A percentile compares a stretch with the other conserved stretches of the same genome.
phyloP scores from a whole-genome alignment of 2,888 invertebrate genomes.

The Listrodromus nycthemerus region DNA sequence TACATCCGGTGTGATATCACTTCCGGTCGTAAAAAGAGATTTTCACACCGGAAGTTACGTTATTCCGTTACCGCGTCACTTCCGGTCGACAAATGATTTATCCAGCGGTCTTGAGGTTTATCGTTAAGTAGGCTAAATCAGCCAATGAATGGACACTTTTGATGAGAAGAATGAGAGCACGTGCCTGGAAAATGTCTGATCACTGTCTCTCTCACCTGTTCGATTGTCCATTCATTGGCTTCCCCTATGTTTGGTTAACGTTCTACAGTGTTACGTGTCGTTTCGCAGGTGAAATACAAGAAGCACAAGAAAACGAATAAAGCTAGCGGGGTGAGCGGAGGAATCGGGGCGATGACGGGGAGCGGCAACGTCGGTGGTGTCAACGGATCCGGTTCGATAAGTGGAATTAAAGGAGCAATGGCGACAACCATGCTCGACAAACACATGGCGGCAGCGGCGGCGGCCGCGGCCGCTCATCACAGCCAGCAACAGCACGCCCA shows the following conservation, averaged over 20 bases:
- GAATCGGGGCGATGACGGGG: slow-evolving; percentile 81
- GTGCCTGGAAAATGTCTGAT: too few species aligned
- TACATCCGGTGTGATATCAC: too few species aligned
- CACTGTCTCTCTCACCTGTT: too few species aligned
- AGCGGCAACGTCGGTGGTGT: slow-evolving; percentile 81
- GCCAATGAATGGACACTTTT: too few species aligned
- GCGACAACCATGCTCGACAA: slow-evolving; percentile 82
- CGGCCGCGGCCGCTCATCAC: slow-evolving; percentile 80
- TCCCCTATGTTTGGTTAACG: background rate
- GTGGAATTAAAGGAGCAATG: slow-evolving; percentile 79
- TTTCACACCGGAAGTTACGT: too few species aligned
- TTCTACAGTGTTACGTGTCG: background rate
- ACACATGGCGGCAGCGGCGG: slow-evolving; percentile 84
- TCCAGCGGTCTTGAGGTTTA: too few species aligned
- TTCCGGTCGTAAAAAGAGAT: background rate
- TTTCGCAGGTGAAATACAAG: slow-evolving; percentile 94
- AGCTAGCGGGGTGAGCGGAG: slow-evolving; percentile 84
- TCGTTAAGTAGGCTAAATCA: too few species aligned
- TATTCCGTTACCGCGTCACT: too few species aligned
- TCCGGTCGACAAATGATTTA: too few species aligned
- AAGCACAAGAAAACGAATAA: slow-evolving; percentile 95
- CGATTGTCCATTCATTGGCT: too few species aligned
- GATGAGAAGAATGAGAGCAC: too few species aligned
- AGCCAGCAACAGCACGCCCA: slow-evolving; percentile 84
- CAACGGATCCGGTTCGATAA: slow-evolving; percentile 81